Conservation (phyloP, 2,888 invertebrate genomes). For the Cremastinae sp. region DNA sequence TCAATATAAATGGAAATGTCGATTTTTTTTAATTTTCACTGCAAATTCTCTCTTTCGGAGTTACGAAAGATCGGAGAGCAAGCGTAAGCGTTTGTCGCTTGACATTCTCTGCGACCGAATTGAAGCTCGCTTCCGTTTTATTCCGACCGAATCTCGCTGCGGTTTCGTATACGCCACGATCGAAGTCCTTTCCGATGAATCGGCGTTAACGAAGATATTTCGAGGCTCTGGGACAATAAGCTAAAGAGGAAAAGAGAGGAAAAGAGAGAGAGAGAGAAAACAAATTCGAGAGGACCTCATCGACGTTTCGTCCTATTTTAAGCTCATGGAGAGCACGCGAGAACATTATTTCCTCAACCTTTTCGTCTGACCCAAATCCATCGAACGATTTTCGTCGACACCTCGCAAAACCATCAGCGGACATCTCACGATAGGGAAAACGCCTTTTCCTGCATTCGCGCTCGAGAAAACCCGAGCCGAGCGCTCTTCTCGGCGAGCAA, state of each 20-base stretch:
- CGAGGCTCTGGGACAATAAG: slow-evolving; percentile 50
- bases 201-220: slow-evolving; percentile 60
- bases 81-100: no score
- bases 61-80: no score
- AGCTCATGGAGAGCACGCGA: slow-evolving; percentile 35
- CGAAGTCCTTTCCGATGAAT: slow-evolving; percentile 53
- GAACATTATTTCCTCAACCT: slow-evolving; percentile 26
- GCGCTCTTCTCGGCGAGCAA: slow-evolving; percentile 57
- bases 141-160: slow-evolving; percentile 32
- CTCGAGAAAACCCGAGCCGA: slow-evolving; percentile 6
- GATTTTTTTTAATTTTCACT: no score
- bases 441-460: not conserved
- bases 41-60: no score
- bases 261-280: slow-evolving; percentile 24
- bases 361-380: slow-evolving; percentile 67
- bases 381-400: slow-evolving; percentile 66
- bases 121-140: slow-evolving; percentile 16
- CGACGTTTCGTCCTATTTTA: slow-evolving; percentile 65
- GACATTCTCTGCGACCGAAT: no score
- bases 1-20: no score
- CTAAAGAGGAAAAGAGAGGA: slow-evolving; percentile 25
- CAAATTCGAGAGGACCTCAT: slow-evolving; percentile 64
- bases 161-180: slow-evolving; percentile 12
- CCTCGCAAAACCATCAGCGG: slow-evolving; percentile 61
- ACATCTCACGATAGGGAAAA: slow-evolving; percentile 20